A percentile compares a stretch with the other conserved stretches of the same genome.
These are phyloP conservation scores for Elegia similella DNA, from an alignment of 2,888 invertebrate genomes.

Conservation along the genomic window DNA sequence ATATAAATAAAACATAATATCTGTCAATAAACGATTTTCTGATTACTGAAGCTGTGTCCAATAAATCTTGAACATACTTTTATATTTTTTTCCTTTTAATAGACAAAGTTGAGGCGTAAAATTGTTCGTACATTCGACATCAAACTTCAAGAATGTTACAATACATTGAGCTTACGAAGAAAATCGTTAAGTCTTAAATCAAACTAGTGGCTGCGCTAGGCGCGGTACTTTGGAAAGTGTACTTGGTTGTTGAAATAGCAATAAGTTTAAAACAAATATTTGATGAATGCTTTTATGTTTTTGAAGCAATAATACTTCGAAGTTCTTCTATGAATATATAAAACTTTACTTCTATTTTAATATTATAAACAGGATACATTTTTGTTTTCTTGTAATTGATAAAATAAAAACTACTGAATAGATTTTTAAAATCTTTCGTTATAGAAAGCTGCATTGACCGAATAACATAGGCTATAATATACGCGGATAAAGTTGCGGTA, in stretches of 20 bases:
- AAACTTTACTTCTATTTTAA: no score
- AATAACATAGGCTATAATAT: no score
- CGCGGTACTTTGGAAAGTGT: neutral
- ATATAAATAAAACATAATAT: neutral
- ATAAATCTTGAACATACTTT: neutral
- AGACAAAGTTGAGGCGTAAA: neutral
- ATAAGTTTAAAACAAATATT: no score
- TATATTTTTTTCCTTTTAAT: neutral
- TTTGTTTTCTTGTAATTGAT: no score
- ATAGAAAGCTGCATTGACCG: no score
- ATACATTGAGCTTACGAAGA: neutral
- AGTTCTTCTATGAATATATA: no score
- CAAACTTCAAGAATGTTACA: neutral
- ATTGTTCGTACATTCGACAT: neutral
- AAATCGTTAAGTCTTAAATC: neutral
- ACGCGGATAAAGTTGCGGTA: no score
- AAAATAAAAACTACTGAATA: no score
- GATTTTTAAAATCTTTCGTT: no score
- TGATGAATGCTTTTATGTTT: no score
- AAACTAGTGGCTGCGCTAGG: neutral
- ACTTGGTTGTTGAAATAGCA: neutral
- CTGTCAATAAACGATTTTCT: neutral
- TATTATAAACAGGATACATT: no score
- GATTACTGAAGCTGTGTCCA: neutral
- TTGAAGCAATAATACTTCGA: no score